Percentiles rank a stretch among this genome's conserved stretches.
These are phyloP conservation scores for Lepidothrix coronata DNA, from an alignment of 2,113 vertebrate genomes.

Conservation along the genomic window DNA sequence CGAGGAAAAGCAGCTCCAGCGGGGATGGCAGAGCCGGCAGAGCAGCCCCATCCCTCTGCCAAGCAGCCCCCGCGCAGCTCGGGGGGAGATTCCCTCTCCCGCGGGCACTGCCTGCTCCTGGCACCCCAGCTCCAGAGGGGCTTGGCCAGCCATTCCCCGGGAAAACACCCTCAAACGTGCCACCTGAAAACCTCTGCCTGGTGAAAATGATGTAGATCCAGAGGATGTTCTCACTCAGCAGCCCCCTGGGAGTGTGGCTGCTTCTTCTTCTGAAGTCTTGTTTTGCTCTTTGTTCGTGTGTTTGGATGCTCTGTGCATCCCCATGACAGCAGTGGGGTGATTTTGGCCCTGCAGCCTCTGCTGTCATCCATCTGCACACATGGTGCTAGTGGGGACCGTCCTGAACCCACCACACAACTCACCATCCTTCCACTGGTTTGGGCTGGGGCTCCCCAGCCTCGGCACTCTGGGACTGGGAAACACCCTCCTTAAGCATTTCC, in stretches of 20 bases:
- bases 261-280: neutral
- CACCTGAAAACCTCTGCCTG: neutral
- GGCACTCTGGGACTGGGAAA: neutral
- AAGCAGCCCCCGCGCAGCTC: neutral
- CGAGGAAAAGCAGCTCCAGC: constrained; percentile 31
- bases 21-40: neutral
- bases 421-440: neutral
- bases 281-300: neutral
- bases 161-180: neutral
- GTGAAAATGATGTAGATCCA: rapidly evolving
- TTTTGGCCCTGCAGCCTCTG: neutral
- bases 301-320: neutral
- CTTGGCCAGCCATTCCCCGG: rapidly evolving
- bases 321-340: rapidly evolving
- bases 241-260: rapidly evolving
- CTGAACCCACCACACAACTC: neutral
- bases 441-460: neutral
- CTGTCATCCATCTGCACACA: rapidly evolving
- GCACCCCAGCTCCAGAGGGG: neutral
- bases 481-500: neutral
- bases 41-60: neutral
- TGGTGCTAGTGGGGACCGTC: neutral
- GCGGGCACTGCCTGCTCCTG: neutral
- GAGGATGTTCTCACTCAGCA: neutral
- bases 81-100: rapidly evolving